Evolutionary conservation across 2,888 invertebrate genomes (phyloP).

Genomic region (Macrosoma leucophasiata): DNA sequence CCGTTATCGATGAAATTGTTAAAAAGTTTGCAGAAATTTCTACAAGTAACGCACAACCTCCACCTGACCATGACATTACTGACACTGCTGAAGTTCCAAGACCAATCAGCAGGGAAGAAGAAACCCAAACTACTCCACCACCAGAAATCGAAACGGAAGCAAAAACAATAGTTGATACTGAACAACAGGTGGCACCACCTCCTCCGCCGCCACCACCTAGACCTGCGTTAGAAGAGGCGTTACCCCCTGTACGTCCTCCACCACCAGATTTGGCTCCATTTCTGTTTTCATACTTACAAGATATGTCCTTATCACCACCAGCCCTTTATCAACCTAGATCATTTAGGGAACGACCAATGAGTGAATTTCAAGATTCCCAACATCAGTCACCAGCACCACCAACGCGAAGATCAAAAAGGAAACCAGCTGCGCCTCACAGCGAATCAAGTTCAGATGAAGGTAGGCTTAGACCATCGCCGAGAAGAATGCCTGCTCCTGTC

Average conservation of each 20-base stretch:
- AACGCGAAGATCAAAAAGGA: slow-evolving; percentile 65
- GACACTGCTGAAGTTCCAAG: slow-evolving; percentile 34
- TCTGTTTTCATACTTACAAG: slow-evolving; percentile 72
- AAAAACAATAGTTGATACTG: slow-evolving; percentile 19
- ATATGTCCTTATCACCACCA: slow-evolving; percentile 65
- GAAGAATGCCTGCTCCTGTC: slow-evolving; percentile 50
- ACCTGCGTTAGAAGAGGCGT: slow-evolving; percentile 38
- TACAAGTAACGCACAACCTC: slow-evolving; percentile 32
- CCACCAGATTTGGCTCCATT: slow-evolving; percentile 65
- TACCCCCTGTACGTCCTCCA: slow-evolving; percentile 64
- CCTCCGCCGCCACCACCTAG: slow-evolving; percentile 31
- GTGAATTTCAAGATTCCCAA: slow-evolving; percentile 52
- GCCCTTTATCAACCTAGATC: slow-evolving; percentile 62
- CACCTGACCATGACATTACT: slow-evolving; percentile 25
- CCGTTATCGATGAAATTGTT: slow-evolving; percentile 80
- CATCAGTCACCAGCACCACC: slow-evolving; percentile 58
- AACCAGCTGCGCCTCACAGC: slow-evolving; percentile 52
- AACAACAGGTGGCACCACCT: slow-evolving; percentile 24
- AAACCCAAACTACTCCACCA: slow-evolving; percentile 55
- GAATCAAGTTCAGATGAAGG: slow-evolving; percentile 72
- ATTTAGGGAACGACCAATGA: slow-evolving; percentile 46
- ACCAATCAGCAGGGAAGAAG: slow-evolving; percentile 54
- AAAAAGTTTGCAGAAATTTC: slow-evolving; percentile 70
- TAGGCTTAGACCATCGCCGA: slow-evolving; percentile 55
- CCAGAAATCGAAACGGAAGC: slow-evolving; percentile 24